These are phyloP conservation scores for Dysdera silvatica DNA, from an alignment of 1,140 invertebrate species.

Conservation along the genomic window DNA sequence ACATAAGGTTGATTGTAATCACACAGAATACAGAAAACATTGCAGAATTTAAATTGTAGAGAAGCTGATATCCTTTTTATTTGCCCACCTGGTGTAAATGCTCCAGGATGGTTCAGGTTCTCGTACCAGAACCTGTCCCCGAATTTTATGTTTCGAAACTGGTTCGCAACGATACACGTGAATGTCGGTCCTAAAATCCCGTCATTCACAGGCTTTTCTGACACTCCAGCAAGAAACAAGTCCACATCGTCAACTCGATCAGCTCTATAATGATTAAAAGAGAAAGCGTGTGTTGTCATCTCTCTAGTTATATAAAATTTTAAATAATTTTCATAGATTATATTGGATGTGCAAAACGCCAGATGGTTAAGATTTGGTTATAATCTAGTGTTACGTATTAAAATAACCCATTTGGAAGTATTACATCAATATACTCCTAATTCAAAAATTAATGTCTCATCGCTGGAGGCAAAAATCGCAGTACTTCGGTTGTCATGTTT, in stretches of 20 bases:
- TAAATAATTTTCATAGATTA: no score
- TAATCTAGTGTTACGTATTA: no score
- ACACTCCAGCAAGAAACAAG: slow-evolving; percentile 56
- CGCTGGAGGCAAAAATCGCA: no score
- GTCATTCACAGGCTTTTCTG: slow-evolving; percentile 73
- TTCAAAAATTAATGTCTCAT: no score
- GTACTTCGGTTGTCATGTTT: no score
- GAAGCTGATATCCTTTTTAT: neutral
- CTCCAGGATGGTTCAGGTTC: slow-evolving; percentile 50
- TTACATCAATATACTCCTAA: no score
- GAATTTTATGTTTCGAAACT: slow-evolving; percentile 54
- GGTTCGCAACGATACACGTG: slow-evolving; percentile 50
- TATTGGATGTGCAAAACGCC: no score
- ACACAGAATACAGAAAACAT: neutral
- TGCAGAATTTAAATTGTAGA: neutral
- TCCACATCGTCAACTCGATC: slow-evolving; percentile 43
- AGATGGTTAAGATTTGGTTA: no score
- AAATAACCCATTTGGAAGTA: no score
- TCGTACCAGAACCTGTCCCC: slow-evolving; percentile 97
- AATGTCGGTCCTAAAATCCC: slow-evolving; percentile 83
- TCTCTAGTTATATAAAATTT: no score
- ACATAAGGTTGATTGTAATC: neutral
- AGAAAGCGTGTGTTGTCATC: neutral
- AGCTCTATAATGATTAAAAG: slow-evolving; percentile 24
- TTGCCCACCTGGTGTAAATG: slow-evolving; percentile 29